Percentiles rank a stretch among this genome's conserved stretches.
Evolutionary conservation across 1,140 invertebrate genomes (phyloP).

Genomic region (Pinna nobilis): DNA sequence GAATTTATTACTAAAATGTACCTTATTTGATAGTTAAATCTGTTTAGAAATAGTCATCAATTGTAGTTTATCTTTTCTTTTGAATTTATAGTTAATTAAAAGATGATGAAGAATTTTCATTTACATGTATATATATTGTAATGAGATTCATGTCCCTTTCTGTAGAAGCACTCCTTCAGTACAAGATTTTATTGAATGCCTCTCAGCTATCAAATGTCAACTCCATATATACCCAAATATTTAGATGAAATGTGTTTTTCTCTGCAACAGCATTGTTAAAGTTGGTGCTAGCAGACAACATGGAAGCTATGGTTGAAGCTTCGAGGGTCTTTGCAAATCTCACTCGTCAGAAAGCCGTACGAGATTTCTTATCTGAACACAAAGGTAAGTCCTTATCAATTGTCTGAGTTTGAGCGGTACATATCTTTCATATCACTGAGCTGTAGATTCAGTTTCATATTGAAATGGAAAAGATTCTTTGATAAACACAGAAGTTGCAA

Average conservation of each 20-base stretch:
- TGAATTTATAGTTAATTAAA: not conserved
- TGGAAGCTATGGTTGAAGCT: conserved; percentile 80
- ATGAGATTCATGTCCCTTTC: too few species aligned
- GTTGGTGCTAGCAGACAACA: conserved; percentile 75
- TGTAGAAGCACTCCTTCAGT: too few species aligned
- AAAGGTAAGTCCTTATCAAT: conserved; percentile 67
- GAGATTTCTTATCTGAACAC: conserved; percentile 77
- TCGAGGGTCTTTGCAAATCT: conserved; percentile 82
- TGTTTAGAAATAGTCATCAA: too few species aligned
- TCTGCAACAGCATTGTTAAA: conserved; percentile 69
- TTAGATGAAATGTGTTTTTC: not conserved
- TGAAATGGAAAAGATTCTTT: too few species aligned
- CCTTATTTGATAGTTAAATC: too few species aligned
- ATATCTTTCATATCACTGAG: not conserved
- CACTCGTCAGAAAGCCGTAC: conserved; percentile 79
- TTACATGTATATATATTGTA: too few species aligned
- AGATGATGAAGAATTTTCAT: not conserved
- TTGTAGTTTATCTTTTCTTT: not conserved
- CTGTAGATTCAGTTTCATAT: too few species aligned
- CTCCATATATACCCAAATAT: too few species aligned
- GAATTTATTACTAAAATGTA: too few species aligned
- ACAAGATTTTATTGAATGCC: too few species aligned
- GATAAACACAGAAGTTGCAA: too few species aligned
- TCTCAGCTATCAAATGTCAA: too few species aligned
- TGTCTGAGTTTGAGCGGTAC: not conserved